Evolutionary conservation across 2,888 invertebrate genomes (phyloP).

Genomic region (Chesias legatella): DNA sequence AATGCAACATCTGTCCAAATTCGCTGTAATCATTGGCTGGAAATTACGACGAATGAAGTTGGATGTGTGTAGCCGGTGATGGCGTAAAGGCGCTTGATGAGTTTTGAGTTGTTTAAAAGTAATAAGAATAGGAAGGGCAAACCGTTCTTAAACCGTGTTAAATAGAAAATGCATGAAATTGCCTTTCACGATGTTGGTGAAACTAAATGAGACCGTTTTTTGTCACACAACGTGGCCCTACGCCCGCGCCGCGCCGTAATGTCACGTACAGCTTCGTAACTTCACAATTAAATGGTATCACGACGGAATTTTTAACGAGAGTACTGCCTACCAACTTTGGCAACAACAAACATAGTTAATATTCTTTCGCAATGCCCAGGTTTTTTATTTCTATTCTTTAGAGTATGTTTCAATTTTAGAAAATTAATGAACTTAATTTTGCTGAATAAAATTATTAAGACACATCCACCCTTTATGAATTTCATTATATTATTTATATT

Average conservation of each 20-base stretch:
- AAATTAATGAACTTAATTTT: no score
- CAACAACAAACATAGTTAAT: constrained; percentile 22
- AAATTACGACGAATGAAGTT: constrained; percentile 16
- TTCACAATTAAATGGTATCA: constrained; percentile 34
- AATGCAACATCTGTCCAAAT: constrained; percentile 66
- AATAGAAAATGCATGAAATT: constrained; percentile 76
- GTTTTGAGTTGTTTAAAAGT: constrained; percentile 40
- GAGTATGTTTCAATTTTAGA: constrained; percentile 1
- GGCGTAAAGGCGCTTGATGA: no score
- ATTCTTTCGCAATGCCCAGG: constrained; percentile 11
- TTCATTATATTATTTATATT: no score
- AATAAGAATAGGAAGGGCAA: constrained; percentile 70
- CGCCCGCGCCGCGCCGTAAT: constrained; percentile 29
- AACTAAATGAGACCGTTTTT: constrained; percentile 73
- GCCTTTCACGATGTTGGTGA: constrained; percentile 71
- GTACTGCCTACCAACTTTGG: constrained; percentile 19
- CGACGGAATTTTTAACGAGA: constrained; percentile 28
- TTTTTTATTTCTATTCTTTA: constrained; percentile 9
- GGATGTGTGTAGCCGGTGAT: constrained; percentile 12
- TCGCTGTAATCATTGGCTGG: constrained; percentile 27
- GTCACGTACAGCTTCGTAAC: constrained; percentile 58
- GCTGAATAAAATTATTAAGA: no score
- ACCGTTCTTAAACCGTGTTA: constrained; percentile 64
- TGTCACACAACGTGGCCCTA: constrained; percentile 49
- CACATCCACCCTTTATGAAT: no score